Evolutionary conservation across 2,113 vertebrate genomes (phyloP), one percentile per base, ranked within the genome.

Genomic region (Neotoma lepida): DNA sequence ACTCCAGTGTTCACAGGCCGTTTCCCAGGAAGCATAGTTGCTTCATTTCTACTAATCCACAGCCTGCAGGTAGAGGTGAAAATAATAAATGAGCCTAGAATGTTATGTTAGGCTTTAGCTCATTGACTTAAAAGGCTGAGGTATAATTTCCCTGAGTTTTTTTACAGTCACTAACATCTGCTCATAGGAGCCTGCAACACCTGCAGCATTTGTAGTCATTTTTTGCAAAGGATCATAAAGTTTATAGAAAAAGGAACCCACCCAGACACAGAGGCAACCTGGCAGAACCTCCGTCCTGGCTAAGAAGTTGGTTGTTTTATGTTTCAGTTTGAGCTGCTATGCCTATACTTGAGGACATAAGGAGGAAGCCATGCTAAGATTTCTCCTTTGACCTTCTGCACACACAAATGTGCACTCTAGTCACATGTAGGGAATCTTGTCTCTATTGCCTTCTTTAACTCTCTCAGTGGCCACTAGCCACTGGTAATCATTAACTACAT

Each of bases 101-200:
- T 74, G 68, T 93, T 92, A 93, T 46, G 70, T 81, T 96, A 58
- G 58, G 84, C 90, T 92, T 81, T 97, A 88, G 87, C 81, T 96
- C 95, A 86, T 97, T 97, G 95, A 97, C 96, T 97, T 94, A 97
- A 98, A 91, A 95, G 95, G 88, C 94, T 95, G 97, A 97, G 96
- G 94, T 97, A 94, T 96, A 82, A 96, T 92, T 97, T 95, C 80
- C 74, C 58, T 56, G 49, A 95, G 88, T 97, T 46, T 91, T 91
- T 96, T 87, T 86, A 91, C 22, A 95, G 94, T 63, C 61, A 70
- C 95, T 91, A 96, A 95, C 94, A 97, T 97, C 95, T 97, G 18
- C 93, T 97, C 91, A 80, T 87, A 96, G 96, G 91, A 91, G 90
- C 93, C 78, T 71, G 41, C 91, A 85, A 96, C 86, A 96, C 96